A percentile compares a stretch with the other conserved stretches of the same genome.
Evolutionary conservation across 2,888 invertebrate species (phyloP).

Genomic region (Xestoiulus laeticollis): DNA sequence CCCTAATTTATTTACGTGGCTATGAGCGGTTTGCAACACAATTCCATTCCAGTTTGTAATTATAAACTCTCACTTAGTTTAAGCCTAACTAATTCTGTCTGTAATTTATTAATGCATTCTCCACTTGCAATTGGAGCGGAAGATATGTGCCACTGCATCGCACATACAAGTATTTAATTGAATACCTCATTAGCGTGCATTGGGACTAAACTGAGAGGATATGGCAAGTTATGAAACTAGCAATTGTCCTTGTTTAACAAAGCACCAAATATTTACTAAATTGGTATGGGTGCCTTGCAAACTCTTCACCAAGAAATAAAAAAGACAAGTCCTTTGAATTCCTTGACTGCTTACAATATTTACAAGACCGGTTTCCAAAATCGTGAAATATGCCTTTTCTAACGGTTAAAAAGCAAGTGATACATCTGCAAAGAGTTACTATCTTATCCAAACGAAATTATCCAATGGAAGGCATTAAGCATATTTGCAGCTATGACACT

Average conservation of each 20-base stretch:
- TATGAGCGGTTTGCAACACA: not conserved
- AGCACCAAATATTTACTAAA: not conserved
- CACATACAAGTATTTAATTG: not conserved
- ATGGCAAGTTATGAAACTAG: not conserved
- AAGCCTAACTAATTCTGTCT: not conserved
- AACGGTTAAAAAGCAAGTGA: too few species aligned
- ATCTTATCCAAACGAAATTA: too few species aligned
- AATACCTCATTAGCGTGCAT: not conserved
- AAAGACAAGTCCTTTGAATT: not conserved
- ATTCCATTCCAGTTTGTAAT: not conserved
- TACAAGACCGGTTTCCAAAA: too few species aligned
- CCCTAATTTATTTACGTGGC: too few species aligned
- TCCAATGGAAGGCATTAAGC: too few species aligned
- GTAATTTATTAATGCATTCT: constrained; percentile 3
- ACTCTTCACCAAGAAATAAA: not conserved
- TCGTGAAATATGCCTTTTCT: too few species aligned
- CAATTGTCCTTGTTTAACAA: not conserved
- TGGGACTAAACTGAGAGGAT: not conserved
- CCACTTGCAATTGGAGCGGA: not conserved
- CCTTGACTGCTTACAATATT: too few species aligned
- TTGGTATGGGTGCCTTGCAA: not conserved
- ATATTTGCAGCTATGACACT: too few species aligned
- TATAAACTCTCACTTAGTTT: not conserved
- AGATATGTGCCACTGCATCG: not conserved
- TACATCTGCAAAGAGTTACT: too few species aligned